Percentiles rank a stretch among this genome's conserved stretches.
Conservation (phyloP, 2,797 vertebrate genomes). For the Micromesistius poutassou region DNA sequence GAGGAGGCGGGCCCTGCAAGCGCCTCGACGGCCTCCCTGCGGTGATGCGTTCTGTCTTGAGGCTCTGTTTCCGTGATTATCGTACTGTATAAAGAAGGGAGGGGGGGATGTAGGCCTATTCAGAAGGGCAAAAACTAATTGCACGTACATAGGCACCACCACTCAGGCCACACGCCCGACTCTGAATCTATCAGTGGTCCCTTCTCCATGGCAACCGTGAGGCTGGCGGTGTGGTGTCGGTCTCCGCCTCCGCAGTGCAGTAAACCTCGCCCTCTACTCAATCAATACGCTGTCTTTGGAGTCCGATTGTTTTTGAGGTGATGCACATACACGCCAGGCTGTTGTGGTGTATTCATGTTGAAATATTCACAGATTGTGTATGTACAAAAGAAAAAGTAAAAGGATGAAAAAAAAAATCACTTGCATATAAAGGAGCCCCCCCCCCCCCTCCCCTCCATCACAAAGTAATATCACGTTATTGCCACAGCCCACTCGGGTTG, state of each 20-base stretch:
- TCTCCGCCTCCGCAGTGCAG: conserved; percentile 67
- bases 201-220: conserved; percentile 67
- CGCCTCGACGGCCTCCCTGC: background rate
- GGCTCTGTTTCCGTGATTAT: conserved; percentile 18
- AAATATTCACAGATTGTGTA: conserved; percentile 62
- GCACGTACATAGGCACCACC: conserved; percentile 51
- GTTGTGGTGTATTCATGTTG: conserved; percentile 56
- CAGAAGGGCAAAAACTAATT: conserved; percentile 46
- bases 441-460: conserved; percentile 53
- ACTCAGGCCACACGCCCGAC: conserved; percentile 46
- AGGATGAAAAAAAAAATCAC: conserved; percentile 23
- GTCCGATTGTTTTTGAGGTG: conserved; percentile 46
- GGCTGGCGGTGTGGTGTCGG: conserved; percentile 55
- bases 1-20: background rate
- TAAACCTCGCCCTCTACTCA: conserved; percentile 61
- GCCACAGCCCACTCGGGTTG: conserved; percentile 51
- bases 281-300: conserved; percentile 60
- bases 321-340: conserved; percentile 59
- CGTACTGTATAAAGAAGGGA: conserved; percentile 28
- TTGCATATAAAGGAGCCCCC: conserved; percentile 54
- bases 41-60: background rate
- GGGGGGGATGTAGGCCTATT: conserved; percentile 29
- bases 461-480: conserved; percentile 45
- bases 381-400: conserved; percentile 30
- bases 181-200: conserved; percentile 64